phyloP scores from a whole-genome alignment of 2,888 invertebrate species.

The Drosophila silvestris region DNA sequence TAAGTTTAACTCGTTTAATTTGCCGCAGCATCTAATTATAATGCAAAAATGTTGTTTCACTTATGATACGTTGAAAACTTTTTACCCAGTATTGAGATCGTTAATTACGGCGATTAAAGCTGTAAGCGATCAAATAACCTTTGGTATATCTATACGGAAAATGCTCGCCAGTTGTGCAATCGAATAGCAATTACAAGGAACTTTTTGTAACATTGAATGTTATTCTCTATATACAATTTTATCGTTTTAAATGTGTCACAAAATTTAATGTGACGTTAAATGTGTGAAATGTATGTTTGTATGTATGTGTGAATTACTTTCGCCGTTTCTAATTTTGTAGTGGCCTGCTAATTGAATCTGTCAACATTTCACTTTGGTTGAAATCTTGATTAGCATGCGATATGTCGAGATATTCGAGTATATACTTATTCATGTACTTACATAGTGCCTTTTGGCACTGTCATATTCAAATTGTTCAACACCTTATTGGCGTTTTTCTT shows the following conservation, averaged over 20 bases:
- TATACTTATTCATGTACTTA: constrained; percentile 87
- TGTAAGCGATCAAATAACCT: constrained; percentile 67
- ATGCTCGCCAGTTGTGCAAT: constrained; percentile 31
- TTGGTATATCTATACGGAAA: constrained; percentile 48
- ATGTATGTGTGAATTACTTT: constrained; percentile 66
- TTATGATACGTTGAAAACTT: constrained; percentile 54
- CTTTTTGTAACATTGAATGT: constrained; percentile 30
- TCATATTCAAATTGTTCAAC: constrained; percentile 95
- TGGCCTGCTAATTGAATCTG: constrained; percentile 53
- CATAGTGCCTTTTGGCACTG: constrained; percentile 97
- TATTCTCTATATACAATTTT: neutral
- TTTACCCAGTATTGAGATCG: constrained; percentile 43
- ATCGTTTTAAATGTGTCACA: constrained; percentile 15
- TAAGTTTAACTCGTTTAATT: constrained; percentile 22
- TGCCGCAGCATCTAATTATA: constrained; percentile 47
- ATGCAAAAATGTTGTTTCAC: constrained; percentile 77
- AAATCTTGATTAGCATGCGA: constrained; percentile 21
- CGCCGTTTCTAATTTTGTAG: constrained; percentile 52
- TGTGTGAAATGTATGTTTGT: neutral
- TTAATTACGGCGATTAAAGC: constrained; percentile 66
- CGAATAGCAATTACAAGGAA: constrained; percentile 42
- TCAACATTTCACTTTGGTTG: constrained; percentile 61
- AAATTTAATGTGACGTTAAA: constrained; percentile 8
- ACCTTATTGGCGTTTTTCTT: constrained; percentile 95
- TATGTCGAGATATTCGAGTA: neutral